These are phyloP conservation scores for Oophaga pumilio DNA, from an alignment of 2,113 vertebrate genomes.

Conservation along the genomic window DNA sequence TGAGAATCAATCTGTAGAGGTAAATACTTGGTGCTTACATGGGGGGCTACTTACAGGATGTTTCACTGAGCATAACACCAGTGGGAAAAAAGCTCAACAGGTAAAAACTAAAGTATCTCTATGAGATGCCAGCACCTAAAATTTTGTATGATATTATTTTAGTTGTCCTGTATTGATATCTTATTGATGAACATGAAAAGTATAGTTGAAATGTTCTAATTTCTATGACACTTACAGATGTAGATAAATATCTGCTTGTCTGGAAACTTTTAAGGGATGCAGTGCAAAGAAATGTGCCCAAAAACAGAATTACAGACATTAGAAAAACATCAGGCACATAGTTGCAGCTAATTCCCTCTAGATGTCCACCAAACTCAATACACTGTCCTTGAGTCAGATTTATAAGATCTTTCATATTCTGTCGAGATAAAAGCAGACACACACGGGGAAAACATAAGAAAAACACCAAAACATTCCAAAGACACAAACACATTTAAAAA, in stretches of 20 bases:
- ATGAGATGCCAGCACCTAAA: too few species aligned
- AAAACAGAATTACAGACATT: conserved; percentile 76
- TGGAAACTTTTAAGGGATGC: conserved; percentile 67
- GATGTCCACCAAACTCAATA: conserved; percentile 64
- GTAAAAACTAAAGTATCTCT: too few species aligned
- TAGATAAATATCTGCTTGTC: conserved; percentile 73
- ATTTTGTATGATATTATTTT: too few species aligned
- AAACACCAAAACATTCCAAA: neutral
- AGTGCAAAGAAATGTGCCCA: conserved; percentile 74
- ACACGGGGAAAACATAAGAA: neutral
- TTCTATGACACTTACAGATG: conserved; percentile 65
- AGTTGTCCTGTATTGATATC: too few species aligned
- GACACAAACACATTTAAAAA: neutral
- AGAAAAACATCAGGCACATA: conserved; percentile 74
- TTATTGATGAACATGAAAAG: too few species aligned
- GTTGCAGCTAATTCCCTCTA: conserved; percentile 71
- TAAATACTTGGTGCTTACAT: too few species aligned
- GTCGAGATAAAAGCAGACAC: neutral
- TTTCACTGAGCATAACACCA: too few species aligned
- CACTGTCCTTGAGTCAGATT: conserved; percentile 68
- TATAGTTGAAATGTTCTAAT: neutral
- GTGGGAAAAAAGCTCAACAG: too few species aligned
- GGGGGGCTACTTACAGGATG: too few species aligned
- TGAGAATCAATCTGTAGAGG: too few species aligned
- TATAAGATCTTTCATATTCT: conserved; percentile 40